Evolutionary conservation across 2,888 invertebrate species (phyloP), one percentile per base, ranked within the genome.

Genomic region (Zhuqinia jingwanae): DNA sequence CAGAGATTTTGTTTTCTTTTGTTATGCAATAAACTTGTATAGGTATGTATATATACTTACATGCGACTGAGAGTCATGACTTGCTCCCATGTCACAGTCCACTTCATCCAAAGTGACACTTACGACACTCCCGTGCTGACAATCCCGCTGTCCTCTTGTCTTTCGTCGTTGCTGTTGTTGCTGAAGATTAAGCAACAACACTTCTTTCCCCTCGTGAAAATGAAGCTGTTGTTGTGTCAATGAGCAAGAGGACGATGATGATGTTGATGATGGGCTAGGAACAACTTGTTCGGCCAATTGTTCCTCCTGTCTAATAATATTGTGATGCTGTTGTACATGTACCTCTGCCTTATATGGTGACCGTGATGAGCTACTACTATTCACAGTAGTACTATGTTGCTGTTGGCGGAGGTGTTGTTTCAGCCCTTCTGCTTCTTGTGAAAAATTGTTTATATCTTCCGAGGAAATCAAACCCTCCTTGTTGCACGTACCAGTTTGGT

Each of bases 31-130:
- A n/a, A n/a, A n/a, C n/a, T n/a, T n/a, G n/a, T n/a, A n/a, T n/a
- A n/a, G n/a, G n/a, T n/a, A n/a, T n/a, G n/a, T n/a, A n/a, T n/a
- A n/a, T 60, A 36, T 15, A 70, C 86, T 86, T 82, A 86, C 86
- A n/a, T n/a, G n/a, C 90, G 90, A 89, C 85, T 90, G 89, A 83
- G 87, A 88, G 85, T 91, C 91, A 88, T 90, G 90, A 88, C 90
- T 90, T 88, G 90, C 90, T 82, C 91, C 91, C 91, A 91, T 91
- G 85, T 82, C 85, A 85, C 81, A 81, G 82, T 82, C 89, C 81
- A 89, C 89, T 85, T 87, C 88, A 88, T 82, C 85, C 82, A 80
- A 80, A 87, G 80, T 79, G 83, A 80, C 85, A 77, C 76, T 78
- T 75, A 60, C 83, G 75, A 78, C 60, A 68, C 80, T 68, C 80